Conservation (phyloP, 2,797 vertebrate genomes). For the Lithobates pipiens region DNA sequence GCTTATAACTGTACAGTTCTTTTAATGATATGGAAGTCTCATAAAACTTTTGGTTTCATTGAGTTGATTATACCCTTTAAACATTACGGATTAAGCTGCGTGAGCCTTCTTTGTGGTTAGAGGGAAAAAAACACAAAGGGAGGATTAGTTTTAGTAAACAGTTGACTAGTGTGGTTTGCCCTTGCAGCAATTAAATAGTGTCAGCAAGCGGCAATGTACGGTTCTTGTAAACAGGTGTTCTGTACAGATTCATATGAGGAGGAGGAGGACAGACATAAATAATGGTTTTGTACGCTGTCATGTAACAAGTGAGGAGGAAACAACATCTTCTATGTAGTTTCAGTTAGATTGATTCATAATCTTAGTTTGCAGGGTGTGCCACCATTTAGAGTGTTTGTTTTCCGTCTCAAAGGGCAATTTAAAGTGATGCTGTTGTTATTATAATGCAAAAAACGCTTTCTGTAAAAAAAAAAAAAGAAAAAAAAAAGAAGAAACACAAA, state of each 20-base stretch:
- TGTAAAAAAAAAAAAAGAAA: no score
- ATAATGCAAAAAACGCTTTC: no score
- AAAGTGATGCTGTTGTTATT: no score
- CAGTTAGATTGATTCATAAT: neutral
- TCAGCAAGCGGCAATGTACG: conserved; percentile 1
- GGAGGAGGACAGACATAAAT: conserved; percentile 35
- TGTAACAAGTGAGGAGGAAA: conserved; percentile 18
- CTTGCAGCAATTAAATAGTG: conserved; percentile 21
- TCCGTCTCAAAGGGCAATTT: no score
- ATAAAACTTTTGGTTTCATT: conserved; percentile 51
- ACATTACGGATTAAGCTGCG: conserved; percentile 9
- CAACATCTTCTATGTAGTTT: neutral
- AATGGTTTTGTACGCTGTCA: conserved; percentile 21
- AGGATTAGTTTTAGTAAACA: conserved; percentile 48
- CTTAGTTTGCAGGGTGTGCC: neutral
- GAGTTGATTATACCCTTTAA: conserved; percentile 35
- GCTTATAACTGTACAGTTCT: conserved; percentile 32
- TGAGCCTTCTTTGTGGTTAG: neutral
- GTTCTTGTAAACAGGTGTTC: conserved; percentile 44
- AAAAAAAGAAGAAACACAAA: no score
- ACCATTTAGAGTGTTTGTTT: neutral
- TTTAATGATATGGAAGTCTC: conserved; percentile 47
- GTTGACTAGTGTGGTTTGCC: conserved; percentile 19
- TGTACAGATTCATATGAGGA: conserved; percentile 20
- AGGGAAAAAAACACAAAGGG: conserved; percentile 17